phyloP scores from a whole-genome alignment of 2,888 invertebrate genomes.

The Esperia sulphurella region DNA sequence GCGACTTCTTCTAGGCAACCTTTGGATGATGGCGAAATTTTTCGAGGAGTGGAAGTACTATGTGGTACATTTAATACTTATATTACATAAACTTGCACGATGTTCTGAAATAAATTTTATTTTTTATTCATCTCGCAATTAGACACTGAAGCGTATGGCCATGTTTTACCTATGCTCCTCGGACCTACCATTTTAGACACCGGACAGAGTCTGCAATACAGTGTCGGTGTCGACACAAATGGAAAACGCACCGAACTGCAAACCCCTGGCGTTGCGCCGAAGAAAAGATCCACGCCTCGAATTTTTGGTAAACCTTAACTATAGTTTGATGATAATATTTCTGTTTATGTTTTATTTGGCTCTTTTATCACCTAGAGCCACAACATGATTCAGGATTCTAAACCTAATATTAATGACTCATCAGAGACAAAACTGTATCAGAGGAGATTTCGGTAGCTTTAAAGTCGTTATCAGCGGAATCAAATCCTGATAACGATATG shows the following conservation, averaged over 20 bases:
- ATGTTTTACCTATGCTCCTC: no score
- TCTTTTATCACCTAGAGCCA: slow-evolving; percentile 13
- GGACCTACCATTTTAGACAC: neutral
- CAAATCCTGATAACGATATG: no score
- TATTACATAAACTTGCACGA: no score
- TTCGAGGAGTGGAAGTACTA: no score
- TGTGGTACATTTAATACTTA: no score
- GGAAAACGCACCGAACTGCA: slow-evolving; percentile 6
- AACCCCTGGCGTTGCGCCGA: neutral
- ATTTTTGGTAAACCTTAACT: slow-evolving; percentile 27
- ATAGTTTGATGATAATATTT: slow-evolving; percentile 25
- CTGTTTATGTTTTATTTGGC: slow-evolving; percentile 14
- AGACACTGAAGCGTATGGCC: no score
- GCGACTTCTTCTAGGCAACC: no score
- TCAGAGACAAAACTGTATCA: neutral
- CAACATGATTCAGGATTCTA: neutral
- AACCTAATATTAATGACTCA: neutral
- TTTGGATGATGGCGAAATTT: no score
- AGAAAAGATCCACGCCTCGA: slow-evolving; percentile 19
- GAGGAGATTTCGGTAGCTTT: neutral
- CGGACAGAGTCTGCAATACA: neutral
- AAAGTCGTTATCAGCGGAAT: no score
- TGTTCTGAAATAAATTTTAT: no score
- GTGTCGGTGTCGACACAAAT: slow-evolving; percentile 7
- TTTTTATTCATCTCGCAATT: no score